Evolutionary conservation across 2,113 vertebrate genomes (phyloP).

Genomic region (Gracilinanus agilis): DNA sequence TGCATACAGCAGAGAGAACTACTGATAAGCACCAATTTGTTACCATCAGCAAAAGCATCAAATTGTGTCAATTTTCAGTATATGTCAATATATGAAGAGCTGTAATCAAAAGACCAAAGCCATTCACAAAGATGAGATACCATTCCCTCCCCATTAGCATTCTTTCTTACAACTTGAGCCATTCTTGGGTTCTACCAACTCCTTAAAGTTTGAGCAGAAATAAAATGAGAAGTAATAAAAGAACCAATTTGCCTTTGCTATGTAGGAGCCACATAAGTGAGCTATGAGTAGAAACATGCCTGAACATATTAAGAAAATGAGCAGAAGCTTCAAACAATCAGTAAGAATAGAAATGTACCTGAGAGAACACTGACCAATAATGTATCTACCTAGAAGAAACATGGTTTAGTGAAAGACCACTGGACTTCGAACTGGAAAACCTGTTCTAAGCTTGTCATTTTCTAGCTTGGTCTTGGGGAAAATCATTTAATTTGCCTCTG

Average conservation of each 20-base stretch:
- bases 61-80: conserved; percentile 16
- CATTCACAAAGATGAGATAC: conserved; percentile 23
- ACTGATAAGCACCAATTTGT: conserved; percentile 3
- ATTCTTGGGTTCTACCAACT: conserved; percentile 1
- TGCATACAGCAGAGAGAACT: neutral
- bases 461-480: neutral
- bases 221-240: conserved; percentile 14
- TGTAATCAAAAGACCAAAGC: conserved; percentile 20
- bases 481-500: neutral
- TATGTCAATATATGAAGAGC: conserved; percentile 34
- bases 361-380: neutral
- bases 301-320: neutral
- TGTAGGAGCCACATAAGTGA: neutral
- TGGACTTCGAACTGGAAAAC: neutral
- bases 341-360: neutral
- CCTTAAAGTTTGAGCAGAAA: conserved; percentile 40
- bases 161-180: conserved; percentile 21
- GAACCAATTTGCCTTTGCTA: neutral
- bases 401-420: neutral
- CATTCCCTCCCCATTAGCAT: neutral
- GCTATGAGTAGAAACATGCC: conserved; percentile 10
- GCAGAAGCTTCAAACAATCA: neutral
- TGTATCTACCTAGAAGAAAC: neutral
- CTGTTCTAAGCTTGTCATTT: neutral
- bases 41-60: conserved; percentile 27